phyloP scores from a whole-genome alignment of 2,797 vertebrate species.

The Silurus aristotelis region DNA sequence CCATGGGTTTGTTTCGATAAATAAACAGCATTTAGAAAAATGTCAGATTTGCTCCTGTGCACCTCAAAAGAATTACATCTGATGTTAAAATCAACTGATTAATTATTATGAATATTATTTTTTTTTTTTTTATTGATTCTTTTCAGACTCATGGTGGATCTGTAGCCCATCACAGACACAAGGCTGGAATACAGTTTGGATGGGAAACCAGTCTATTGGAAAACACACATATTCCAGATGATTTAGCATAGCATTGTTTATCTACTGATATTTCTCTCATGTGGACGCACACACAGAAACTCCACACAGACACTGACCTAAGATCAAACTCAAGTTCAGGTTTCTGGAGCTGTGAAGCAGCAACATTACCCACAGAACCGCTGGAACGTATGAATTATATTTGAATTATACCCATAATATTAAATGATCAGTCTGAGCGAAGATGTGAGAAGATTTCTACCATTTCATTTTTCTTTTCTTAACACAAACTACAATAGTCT shows the following conservation, averaged over 20 bases:
- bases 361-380: not conserved
- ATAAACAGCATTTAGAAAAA: not conserved
- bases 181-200: not conserved
- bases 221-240: not conserved
- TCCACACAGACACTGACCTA: not conserved
- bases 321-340: not conserved
- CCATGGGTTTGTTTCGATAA: not conserved
- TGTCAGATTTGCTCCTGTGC: not conserved
- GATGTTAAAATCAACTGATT: not conserved
- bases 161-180: not conserved
- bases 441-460: not conserved
- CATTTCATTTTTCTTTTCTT: not conserved
- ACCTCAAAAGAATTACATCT: not conserved
- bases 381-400: not conserved
- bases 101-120: not conserved
- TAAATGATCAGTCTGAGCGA: not conserved
- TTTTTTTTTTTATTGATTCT: not conserved
- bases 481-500: not conserved
- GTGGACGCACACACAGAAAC: not conserved
- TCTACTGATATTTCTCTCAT: not conserved
- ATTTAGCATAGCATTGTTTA: not conserved
- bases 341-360: not conserved
- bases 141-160: not conserved
- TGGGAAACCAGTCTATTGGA: not conserved
- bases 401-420: not conserved